Conservation (phyloP, 2,113 vertebrate species). For the Vidua macroura region DNA sequence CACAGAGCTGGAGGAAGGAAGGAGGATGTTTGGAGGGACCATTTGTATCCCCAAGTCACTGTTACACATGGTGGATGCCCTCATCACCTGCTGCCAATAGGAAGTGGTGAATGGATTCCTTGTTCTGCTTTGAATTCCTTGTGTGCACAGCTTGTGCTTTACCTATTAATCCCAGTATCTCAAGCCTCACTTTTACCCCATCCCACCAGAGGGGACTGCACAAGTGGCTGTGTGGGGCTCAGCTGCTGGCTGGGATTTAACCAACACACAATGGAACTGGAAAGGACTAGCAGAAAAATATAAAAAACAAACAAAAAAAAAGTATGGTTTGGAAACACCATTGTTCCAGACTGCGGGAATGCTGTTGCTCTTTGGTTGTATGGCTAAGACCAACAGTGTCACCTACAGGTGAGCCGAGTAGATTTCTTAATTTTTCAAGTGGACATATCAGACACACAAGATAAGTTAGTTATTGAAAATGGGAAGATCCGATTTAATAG, state of each 20-base stretch:
- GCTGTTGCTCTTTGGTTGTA: neutral
- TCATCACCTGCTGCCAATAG: neutral
- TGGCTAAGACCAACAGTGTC: conserved; percentile 68
- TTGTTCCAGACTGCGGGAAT: conserved; percentile 34
- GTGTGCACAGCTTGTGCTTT: neutral
- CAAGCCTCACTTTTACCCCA: neutral
- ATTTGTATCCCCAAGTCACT: neutral
- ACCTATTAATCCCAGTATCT: neutral
- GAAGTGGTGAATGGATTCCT: neutral
- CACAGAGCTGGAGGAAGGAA: neutral
- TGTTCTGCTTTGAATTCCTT: neutral
- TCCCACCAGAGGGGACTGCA: neutral
- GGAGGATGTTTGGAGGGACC: fast-evolving
- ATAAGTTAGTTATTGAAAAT: neutral
- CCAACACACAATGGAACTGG: neutral
- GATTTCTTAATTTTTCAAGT: neutral
- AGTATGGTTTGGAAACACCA: conserved; percentile 11
- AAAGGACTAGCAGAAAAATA: neutral
- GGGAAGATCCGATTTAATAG: neutral
- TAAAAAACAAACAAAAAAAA: neutral
- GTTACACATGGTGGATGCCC: neutral
- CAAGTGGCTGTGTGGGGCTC: neutral
- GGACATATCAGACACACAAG: neutral
- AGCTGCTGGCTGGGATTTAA: neutral
- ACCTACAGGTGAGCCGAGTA: conserved; percentile 66